These are phyloP conservation scores for Paracentrotus lividus DNA, from an alignment of 53 echinoderm and acorn worm species.

Conservation along the genomic window DNA sequence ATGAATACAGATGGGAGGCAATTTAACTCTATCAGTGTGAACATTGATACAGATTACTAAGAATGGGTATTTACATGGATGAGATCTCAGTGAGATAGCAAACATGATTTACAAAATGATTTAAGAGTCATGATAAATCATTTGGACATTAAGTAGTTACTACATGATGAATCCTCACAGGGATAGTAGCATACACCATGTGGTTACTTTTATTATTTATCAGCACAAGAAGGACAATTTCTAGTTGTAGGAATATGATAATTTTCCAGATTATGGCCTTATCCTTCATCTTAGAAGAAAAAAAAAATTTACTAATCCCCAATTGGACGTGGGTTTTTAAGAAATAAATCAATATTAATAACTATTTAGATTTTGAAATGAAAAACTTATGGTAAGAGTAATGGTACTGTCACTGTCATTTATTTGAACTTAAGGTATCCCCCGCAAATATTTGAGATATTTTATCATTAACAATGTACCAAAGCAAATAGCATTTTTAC, in stretches of 20 bases:
- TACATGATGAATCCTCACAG: not conserved
- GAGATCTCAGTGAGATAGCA: not conserved
- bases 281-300: not conserved
- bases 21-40: not conserved
- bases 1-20: not conserved
- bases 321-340: not conserved
- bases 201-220: not conserved
- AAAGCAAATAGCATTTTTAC: not conserved
- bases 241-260: not conserved
- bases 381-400: not conserved
- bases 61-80: not conserved
- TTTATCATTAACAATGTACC: not conserved
- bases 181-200: not conserved
- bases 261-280: no score
- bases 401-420: not conserved
- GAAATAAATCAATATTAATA: not conserved
- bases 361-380: not conserved
- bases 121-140: not conserved
- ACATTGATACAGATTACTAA: not conserved
- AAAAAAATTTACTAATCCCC: not conserved
- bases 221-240: not conserved
- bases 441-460: no score
- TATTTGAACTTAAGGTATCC: no score
- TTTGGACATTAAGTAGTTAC: slow-evolving; percentile 18
- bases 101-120: not conserved